Evolutionary conservation across 2,113 vertebrate species (phyloP).

Genomic region (Hippotragus niger): DNA sequence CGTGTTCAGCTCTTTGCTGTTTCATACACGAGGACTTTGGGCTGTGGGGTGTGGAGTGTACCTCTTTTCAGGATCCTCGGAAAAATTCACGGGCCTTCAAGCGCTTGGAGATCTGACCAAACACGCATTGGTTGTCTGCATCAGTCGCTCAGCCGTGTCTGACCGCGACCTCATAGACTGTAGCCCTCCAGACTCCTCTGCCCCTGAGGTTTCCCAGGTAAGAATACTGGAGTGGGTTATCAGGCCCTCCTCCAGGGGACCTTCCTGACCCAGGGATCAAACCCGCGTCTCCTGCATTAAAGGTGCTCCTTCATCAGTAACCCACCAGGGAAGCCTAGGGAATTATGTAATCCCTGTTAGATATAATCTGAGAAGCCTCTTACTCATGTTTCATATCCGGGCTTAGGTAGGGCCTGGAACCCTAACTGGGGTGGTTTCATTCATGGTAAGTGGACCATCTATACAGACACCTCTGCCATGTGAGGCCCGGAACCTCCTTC

Average conservation of each 20-base stretch:
- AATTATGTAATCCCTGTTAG: not conserved
- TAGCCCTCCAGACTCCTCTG: not conserved
- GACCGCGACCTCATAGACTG: not conserved
- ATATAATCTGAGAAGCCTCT: not conserved
- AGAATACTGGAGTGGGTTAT: not conserved
- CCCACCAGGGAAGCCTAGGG: not conserved
- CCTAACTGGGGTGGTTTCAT: not conserved
- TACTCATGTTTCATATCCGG: not conserved
- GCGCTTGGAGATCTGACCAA: not conserved
- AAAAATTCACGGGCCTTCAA: not conserved
- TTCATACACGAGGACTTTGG: not conserved
- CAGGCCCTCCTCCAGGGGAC: not conserved
- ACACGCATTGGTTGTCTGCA: fast-evolving
- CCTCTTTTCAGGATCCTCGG: not conserved
- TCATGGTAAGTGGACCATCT: not conserved
- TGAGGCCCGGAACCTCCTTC: not conserved
- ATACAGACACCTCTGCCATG: not conserved
- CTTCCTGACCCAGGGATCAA: not conserved
- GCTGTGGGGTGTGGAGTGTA: not conserved
- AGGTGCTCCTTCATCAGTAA: not conserved
- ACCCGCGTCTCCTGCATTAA: not conserved
- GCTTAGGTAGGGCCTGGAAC: too few species aligned
- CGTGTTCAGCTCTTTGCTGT: not conserved
- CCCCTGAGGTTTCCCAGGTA: not conserved
- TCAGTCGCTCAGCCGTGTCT: not conserved